Base-by-base conservation (phyloP, 1,140 invertebrate species). In the Mactra quadrangularis region DNA sequence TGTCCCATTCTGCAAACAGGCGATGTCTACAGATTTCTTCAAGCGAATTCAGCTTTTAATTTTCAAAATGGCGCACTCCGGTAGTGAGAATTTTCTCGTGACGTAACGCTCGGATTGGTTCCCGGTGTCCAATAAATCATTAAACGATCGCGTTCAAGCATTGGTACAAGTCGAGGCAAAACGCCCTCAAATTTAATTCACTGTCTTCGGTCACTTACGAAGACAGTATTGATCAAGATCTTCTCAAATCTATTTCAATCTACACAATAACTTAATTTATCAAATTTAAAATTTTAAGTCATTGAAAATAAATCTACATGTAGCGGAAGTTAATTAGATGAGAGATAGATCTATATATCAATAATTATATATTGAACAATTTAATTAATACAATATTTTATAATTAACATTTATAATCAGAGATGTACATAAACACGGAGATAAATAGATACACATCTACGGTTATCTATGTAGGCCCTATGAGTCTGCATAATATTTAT, bases 41-140 rank as follows among this genome's bases (percentile, higher is more conserved):
- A 59, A 45, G 57, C 70, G 60, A 55, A 57, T 81, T 52, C 45
- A 29, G 45, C 47, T 59, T 74, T 33, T 81, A 27, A 64, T 29
- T 82, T 85, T 87, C 86, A 88, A 88, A 87, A 88, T 88, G 87
- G 87, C 87, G 87, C 86, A 88, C 85, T 87, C 41, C 77, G 84
- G 81, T 82, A 62, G 71, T 82, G 77, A 85, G 79, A 82, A 29
- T 66, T 59, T 64, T 17, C 47, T 15, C 47, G 72, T 87, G 85
- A 87, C 83, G 85, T 87, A 79, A 85, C 35, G 11, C 27, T 45
- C 3, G 29, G 0, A 25, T 50, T 71, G 77, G 77, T 83, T 70
- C 64, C 77, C 66, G 29, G 25, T 29, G 6, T 27, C 50, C 50
- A 53, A 17, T 3, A 7, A 53, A 7, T 59, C 22, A 3, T 7